These are phyloP conservation scores for Lymantria monacha DNA, from an alignment of 2,888 invertebrate species.

Conservation along the genomic window DNA sequence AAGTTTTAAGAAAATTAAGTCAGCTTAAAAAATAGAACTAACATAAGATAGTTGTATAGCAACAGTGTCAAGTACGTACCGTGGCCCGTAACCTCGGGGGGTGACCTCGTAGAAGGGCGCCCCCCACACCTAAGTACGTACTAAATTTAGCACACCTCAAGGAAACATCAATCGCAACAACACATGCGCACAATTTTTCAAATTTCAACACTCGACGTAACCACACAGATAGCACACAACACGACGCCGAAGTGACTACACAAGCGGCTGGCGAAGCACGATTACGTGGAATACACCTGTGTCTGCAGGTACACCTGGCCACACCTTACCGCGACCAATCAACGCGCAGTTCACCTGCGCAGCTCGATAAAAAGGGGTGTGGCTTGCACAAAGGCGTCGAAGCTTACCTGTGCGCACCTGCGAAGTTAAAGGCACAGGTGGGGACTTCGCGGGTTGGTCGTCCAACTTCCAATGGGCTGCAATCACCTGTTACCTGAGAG, in stretches of 20 bases:
- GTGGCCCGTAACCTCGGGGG: slow-evolving; percentile 20
- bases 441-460: slow-evolving; percentile 51
- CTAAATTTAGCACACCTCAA: slow-evolving; percentile 80
- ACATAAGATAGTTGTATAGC: too few species aligned
- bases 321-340: slow-evolving; percentile 68
- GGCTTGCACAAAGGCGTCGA: slow-evolving; percentile 51
- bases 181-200: slow-evolving; percentile 75
- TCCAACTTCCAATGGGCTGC: slow-evolving; percentile 44
- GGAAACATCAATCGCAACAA: slow-evolving; percentile 78
- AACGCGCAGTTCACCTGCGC: slow-evolving; percentile 79
- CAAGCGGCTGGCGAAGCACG: slow-evolving; percentile 34
- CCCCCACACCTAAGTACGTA: slow-evolving; percentile 64
- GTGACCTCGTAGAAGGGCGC: slow-evolving; percentile 61
- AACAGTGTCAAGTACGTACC: slow-evolving; percentile 3
- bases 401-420: slow-evolving; percentile 67
- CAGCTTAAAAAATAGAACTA: too few species aligned
- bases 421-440: slow-evolving; percentile 45
- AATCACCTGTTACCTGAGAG: slow-evolving; percentile 53
- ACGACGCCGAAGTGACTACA: slow-evolving; percentile 28
- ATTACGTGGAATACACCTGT: slow-evolving; percentile 59
- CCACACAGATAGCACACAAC: slow-evolving; percentile 29
- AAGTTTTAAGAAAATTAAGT: too few species aligned
- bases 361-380: slow-evolving; percentile 78
- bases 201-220: slow-evolving; percentile 21
- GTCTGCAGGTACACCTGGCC: slow-evolving; percentile 59